Evolutionary conservation across 2,113 vertebrate species (phyloP), one percentile per base, ranked within the genome.

Genomic region (Asarcornis scutulata): DNA sequence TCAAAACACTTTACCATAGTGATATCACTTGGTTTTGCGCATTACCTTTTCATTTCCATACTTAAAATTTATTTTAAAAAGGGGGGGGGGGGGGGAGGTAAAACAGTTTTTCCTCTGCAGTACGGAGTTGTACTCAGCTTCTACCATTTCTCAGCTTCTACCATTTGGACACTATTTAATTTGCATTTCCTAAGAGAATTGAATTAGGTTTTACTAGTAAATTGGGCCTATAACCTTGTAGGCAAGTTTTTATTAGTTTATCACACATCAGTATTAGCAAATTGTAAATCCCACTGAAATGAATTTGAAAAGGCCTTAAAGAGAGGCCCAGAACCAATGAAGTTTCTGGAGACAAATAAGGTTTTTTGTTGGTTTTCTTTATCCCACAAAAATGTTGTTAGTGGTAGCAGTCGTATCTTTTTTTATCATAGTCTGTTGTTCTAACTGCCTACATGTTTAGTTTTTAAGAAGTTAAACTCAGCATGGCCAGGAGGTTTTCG

Each of bases 141-240:
- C 88, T 78, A 53, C 83, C 93, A 66, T 90, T 97, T 96, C 44
- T 96, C 62, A 11, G 53, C 42, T 93, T 96, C 89, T 76, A 53
- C 83, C 93, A 66, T 90, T 97, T 96, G 71, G 88, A 92, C 89
- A 90, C 91, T 91, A 96, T 97, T 97, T 93, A 93, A 97, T 98
- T 97, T 97, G 96, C 80, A 97, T 96, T 97, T 98, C 98, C 97
- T 97, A 90, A 88, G 97, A 98, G 97, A 98, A 96, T 85, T 4
- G 42, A 97, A 98, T 98, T 98, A 97, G 69, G 58, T 98, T 98
- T 98, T 98, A 98, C 96, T 97, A 97, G 97, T 97, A 98, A 97
- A 97, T 97, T 94, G 98, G 97, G 97, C 96, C 97, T 93, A 72
- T 98, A 98, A 98, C 93, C 81, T 97, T 89, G 97, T 93, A 96